phyloP scores from a whole-genome alignment of 1,140 invertebrate genomes.

The Anastrepha ludens region DNA sequence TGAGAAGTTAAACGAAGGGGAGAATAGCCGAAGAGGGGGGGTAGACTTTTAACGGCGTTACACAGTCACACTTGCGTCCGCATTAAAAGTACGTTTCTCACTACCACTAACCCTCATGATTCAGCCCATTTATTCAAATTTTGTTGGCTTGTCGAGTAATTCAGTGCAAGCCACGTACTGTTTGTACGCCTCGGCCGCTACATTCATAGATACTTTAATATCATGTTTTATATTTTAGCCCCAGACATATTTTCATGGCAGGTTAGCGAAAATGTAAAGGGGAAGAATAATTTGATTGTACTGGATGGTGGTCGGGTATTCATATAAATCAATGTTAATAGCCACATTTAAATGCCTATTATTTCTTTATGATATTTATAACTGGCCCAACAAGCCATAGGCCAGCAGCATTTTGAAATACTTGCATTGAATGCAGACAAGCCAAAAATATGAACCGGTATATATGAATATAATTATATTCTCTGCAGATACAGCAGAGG shows the following conservation, averaged over 20 bases:
- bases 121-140: slow-evolving; percentile 16
- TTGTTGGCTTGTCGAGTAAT: background rate
- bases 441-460: too few species aligned
- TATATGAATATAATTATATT: too few species aligned
- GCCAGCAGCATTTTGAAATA: too few species aligned
- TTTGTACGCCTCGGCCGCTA: background rate
- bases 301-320: background rate
- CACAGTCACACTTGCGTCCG: background rate
- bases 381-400: too few species aligned
- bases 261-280: background rate
- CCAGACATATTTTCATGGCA: background rate
- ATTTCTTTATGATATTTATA: slow-evolving; percentile 5
- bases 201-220: background rate
- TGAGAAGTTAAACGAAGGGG: too few species aligned
- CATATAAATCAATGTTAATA: slow-evolving; percentile 35
- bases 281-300: background rate
- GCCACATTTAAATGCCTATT: slow-evolving; percentile 43
- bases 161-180: background rate
- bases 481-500: too few species aligned
- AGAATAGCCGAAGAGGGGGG: background rate
- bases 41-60: background rate
- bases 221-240: background rate
- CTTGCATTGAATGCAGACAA: too few species aligned
- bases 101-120: background rate
- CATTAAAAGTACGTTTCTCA: background rate